These are phyloP conservation scores for Drosophila auraria DNA, from an alignment of 1,140 invertebrate genomes.

Conservation along the genomic window DNA sequence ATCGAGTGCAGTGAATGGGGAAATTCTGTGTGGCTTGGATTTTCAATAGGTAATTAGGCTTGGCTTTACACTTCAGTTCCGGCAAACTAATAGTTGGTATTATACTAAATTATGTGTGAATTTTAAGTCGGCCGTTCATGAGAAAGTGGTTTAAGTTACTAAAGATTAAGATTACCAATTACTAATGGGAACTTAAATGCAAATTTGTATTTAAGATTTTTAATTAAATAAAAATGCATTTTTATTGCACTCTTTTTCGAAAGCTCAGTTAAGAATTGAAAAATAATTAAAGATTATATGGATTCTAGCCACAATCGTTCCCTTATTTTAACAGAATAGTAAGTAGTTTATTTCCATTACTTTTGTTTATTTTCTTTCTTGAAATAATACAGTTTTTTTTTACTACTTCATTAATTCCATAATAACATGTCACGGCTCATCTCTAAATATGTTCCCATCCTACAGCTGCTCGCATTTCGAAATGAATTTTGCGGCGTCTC, in stretches of 20 bases:
- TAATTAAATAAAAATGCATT: neutral
- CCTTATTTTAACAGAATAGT: neutral
- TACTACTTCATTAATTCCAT: neutral
- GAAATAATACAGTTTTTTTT: too few relatives aligned
- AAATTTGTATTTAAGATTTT: neutral
- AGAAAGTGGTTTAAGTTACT: neutral
- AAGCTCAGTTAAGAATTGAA: neutral
- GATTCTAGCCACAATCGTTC: too few relatives aligned
- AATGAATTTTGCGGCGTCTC: slow-evolving; percentile 29
- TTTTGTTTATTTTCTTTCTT: neutral
- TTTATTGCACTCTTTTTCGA: neutral
- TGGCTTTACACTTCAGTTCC: slow-evolving; percentile 1
- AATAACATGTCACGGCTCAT: neutral
- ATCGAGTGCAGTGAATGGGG: slow-evolving; percentile 3
- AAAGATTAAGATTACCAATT: neutral
- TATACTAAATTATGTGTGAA: slow-evolving; percentile 1
- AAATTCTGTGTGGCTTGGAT: slow-evolving; percentile 2
- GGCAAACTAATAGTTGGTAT: neutral
- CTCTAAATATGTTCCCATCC: neutral
- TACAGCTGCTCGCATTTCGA: slow-evolving; percentile 2
- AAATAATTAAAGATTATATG: too few relatives aligned
- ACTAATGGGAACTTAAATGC: too few relatives aligned
- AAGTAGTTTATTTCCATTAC: neutral
- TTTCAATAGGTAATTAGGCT: slow-evolving; percentile 27
- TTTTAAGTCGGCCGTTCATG: neutral